These are phyloP conservation scores for Chrysomallon squamiferum DNA, from an alignment of 1,140 invertebrate species.

Conservation along the genomic window DNA sequence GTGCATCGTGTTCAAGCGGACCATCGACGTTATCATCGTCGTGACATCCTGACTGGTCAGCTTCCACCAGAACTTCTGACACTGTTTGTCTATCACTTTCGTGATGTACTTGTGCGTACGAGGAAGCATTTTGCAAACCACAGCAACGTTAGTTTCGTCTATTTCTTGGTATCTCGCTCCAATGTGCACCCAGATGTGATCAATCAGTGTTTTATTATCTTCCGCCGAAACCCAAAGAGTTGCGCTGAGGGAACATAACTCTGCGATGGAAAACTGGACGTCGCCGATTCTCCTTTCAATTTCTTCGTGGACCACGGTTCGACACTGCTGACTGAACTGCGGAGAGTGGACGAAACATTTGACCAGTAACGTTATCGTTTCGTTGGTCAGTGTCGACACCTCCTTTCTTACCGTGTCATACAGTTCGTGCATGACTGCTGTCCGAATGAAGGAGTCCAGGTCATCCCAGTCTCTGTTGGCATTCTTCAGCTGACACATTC, in stretches of 20 bases:
- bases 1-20: constrained; percentile 61
- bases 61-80: constrained; percentile 69
- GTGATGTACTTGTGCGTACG: constrained; percentile 70
- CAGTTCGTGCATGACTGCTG: constrained; percentile 48
- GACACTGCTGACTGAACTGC: constrained; percentile 21
- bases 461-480: constrained; percentile 59
- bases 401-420: constrained; percentile 42
- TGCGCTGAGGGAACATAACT: constrained; percentile 70
- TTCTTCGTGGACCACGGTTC: constrained; percentile 30
- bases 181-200: constrained; percentile 76
- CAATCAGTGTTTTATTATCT: constrained; percentile 63
- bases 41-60: constrained; percentile 67
- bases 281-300: constrained; percentile 59
- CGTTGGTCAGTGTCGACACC: constrained; percentile 24
- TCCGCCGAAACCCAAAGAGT: constrained; percentile 49
- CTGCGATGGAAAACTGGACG: constrained; percentile 69
- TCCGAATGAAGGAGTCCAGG: constrained; percentile 43
- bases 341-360: constrained; percentile 27
- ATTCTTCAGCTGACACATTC: constrained; percentile 67
- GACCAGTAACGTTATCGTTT: constrained; percentile 31
- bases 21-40: constrained; percentile 66
- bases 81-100: constrained; percentile 70
- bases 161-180: constrained; percentile 69
- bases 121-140: constrained; percentile 69
- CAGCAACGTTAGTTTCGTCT: constrained; percentile 68